A percentile compares a stretch with the other conserved stretches of the same genome.
phyloP scores from a whole-genome alignment of 2,113 vertebrate species.

The Dicrurus megarhynchus region DNA sequence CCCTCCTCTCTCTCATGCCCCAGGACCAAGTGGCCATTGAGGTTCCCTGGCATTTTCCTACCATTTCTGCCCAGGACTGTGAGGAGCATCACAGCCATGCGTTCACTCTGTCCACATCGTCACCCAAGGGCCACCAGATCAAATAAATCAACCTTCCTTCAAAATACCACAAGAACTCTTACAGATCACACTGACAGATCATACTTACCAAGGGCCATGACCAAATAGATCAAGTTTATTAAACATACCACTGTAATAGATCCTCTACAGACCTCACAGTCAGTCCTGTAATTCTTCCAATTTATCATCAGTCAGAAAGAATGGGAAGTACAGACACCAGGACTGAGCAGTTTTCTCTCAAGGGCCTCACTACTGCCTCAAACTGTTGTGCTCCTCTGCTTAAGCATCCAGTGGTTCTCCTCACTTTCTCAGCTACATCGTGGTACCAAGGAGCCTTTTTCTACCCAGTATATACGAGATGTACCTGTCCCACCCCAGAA shows the following conservation, averaged over 20 bases:
- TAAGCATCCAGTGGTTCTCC: background rate
- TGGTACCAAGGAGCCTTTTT: background rate
- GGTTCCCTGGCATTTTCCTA: background rate
- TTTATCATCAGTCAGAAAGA: background rate
- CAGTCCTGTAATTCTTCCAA: background rate
- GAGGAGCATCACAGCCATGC: background rate
- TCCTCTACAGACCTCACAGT: background rate
- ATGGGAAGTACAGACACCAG: background rate
- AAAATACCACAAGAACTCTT: background rate
- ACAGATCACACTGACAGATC: background rate
- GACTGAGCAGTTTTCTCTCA: background rate
- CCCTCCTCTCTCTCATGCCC: background rate
- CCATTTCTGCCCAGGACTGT: background rate
- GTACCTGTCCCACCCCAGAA: background rate
- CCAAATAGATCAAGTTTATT: background rate
- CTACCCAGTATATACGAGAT: background rate
- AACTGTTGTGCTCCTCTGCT: background rate
- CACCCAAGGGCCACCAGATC: background rate
- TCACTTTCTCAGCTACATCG: background rate
- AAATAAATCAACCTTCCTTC: background rate
- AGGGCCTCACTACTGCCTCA: background rate
- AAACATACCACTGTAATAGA: background rate
- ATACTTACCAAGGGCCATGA: background rate
- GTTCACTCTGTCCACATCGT: rapidly evolving
- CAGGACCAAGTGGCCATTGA: background rate